Evolutionary conservation across 2,797 vertebrate species (phyloP).

Genomic region (Macropus fuliginosus): DNA sequence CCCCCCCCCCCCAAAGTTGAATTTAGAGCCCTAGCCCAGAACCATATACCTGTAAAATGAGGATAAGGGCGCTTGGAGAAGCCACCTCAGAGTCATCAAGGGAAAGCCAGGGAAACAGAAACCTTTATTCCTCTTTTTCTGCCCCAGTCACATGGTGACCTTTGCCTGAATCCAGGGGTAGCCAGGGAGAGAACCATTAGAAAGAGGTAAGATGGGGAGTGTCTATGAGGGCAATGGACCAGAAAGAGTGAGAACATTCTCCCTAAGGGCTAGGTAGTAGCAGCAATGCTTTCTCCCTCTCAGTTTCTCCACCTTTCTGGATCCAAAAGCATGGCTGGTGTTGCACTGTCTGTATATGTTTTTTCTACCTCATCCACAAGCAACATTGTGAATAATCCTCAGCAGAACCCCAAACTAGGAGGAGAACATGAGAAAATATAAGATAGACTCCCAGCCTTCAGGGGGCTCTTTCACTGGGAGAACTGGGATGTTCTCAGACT

Average conservation of each 20-base stretch:
- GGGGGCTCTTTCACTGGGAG: not conserved
- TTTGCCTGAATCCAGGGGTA: not conserved
- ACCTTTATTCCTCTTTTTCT: constrained; percentile 10
- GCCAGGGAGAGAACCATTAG: not conserved
- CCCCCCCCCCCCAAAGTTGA: too few species aligned
- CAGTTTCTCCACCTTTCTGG: not conserved
- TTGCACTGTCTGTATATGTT: not conserved
- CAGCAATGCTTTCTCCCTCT: too few species aligned
- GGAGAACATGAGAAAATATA: not conserved
- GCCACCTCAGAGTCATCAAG: too few species aligned
- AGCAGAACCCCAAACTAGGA: not conserved
- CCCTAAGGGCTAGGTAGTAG: not conserved
- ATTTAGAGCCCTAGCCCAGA: too few species aligned
- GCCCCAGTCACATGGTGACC: not conserved
- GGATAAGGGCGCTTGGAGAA: too few species aligned
- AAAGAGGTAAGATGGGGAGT: not conserved
- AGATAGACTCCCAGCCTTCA: not conserved
- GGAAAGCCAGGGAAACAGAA: too few species aligned
- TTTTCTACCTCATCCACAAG: not conserved
- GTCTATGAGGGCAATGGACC: not conserved
- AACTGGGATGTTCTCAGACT: not conserved
- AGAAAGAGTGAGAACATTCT: not conserved
- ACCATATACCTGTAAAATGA: too few species aligned
- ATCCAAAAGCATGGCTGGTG: not conserved
- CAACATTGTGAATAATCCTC: not conserved